Conservation (phyloP, 2,797 vertebrate species). For the Epinephelus malabaricus region DNA sequence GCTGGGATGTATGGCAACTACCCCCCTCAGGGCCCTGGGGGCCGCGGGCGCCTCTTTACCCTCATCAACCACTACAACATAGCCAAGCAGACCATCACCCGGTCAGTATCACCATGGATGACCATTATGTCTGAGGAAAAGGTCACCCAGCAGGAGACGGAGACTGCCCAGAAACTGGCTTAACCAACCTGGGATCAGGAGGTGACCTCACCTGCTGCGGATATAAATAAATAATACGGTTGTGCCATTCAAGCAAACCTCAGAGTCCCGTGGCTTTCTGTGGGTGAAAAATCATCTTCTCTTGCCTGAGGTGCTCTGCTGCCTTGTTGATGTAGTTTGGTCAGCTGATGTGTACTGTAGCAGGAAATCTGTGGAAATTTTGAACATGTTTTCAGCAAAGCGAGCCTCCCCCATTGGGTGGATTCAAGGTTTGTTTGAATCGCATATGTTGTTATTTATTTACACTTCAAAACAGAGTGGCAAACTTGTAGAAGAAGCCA, state of each 20-base stretch:
- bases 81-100: constrained; percentile 95
- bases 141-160: constrained; percentile 95
- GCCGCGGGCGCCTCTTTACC: constrained; percentile 94
- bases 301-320: constrained; percentile 60
- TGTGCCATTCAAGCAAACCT: constrained; percentile 82
- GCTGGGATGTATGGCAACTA: constrained; percentile 93
- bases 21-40: constrained; percentile 91
- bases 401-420: constrained; percentile 34
- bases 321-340: constrained; percentile 64
- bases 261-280: constrained; percentile 54
- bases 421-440: constrained; percentile 80
- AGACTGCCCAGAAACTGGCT: constrained; percentile 93
- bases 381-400: constrained; percentile 44
- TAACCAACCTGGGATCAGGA: constrained; percentile 74
- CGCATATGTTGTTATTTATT: constrained; percentile 77
- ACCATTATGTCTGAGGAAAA: constrained; percentile 96
- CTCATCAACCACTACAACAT: constrained; percentile 97
- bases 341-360: constrained; percentile 57
- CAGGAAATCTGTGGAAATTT: constrained; percentile 56
- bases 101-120: constrained; percentile 96
- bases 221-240: constrained; percentile 70
- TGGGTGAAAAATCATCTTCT: constrained; percentile 51
- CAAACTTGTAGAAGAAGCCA: constrained; percentile 59
- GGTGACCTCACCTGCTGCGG: constrained; percentile 51
- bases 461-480: constrained; percentile 63